Evolutionary conservation across 2,888 invertebrate genomes (phyloP).

Genomic region (Netelia inedita): DNA sequence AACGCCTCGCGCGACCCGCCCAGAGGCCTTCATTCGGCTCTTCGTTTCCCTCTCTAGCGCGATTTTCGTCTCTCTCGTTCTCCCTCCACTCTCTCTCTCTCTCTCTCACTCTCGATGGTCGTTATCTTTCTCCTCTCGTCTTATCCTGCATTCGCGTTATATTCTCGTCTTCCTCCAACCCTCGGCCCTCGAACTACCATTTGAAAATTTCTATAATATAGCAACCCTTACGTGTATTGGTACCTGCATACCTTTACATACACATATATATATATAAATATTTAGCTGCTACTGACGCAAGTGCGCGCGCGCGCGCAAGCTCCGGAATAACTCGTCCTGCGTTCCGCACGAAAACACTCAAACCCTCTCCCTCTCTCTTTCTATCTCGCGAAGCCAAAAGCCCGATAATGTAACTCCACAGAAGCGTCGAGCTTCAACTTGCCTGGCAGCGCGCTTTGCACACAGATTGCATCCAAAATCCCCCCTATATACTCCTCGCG

Average conservation of each 20-base stretch:
- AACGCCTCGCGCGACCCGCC: slow-evolving; percentile 80
- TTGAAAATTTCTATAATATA: slow-evolving; percentile 43
- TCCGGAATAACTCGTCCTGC: slow-evolving; percentile 57
- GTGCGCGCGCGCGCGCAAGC: slow-evolving; percentile 47
- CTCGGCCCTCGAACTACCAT: slow-evolving; percentile 28
- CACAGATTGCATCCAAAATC: slow-evolving; percentile 79
- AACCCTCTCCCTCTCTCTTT: slow-evolving; percentile 49
- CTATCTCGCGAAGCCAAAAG: slow-evolving; percentile 57
- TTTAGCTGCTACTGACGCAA: slow-evolving; percentile 22
- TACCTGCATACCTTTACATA: not conserved
- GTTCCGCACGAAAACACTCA: slow-evolving; percentile 62
- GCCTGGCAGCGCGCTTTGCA: slow-evolving; percentile 77
- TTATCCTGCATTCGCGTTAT: slow-evolving; percentile 16
- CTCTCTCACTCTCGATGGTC: slow-evolving; percentile 29
- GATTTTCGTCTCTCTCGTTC: slow-evolving; percentile 42
- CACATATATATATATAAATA: not conserved
- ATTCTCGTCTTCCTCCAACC: slow-evolving; percentile 45
- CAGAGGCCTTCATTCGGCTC: slow-evolving; percentile 61
- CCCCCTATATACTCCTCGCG: slow-evolving; percentile 26
- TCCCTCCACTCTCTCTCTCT: slow-evolving; percentile 42
- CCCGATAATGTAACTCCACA: slow-evolving; percentile 65
- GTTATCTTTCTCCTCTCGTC: slow-evolving; percentile 44
- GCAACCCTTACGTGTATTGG: slow-evolving; percentile 13
- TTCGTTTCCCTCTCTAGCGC: slow-evolving; percentile 47
- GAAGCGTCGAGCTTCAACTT: slow-evolving; percentile 72